These are phyloP conservation scores for Callipepla squamata DNA, from an alignment of 2,113 vertebrate genomes.

Conservation along the genomic window DNA sequence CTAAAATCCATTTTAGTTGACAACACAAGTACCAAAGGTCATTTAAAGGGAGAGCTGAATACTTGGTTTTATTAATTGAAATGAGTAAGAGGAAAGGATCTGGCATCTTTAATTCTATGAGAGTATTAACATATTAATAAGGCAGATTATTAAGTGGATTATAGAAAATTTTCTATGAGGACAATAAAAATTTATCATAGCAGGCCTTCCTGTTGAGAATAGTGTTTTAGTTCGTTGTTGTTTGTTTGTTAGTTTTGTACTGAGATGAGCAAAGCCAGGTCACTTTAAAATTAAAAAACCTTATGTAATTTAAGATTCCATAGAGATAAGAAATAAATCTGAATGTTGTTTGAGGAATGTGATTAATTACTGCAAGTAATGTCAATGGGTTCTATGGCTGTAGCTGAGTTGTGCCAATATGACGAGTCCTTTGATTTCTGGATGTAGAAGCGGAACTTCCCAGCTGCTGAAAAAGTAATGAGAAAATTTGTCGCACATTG, in stretches of 20 bases:
- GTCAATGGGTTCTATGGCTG: not conserved
- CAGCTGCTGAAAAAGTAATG: conserved; percentile 13
- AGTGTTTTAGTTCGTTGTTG: not conserved
- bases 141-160: conserved; percentile 4
- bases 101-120: not conserved
- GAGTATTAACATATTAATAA: not conserved
- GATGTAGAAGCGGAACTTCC: not conserved
- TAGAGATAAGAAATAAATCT: not conserved
- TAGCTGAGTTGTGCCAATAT: conserved; percentile 2
- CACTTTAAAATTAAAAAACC: not conserved
- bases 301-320: not conserved
- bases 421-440: not conserved
- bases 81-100: not conserved
- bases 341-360: not conserved
- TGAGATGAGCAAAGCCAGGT: not conserved
- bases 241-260: not conserved
- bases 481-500: not conserved
- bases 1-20: conserved; percentile 38
- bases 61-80: conserved; percentile 51
- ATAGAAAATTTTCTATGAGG: not conserved
- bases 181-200: not conserved
- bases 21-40: conserved; percentile 6
- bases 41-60: not conserved
- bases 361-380: not conserved
- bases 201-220: not conserved